Percentiles rank a stretch among this genome's conserved stretches.
Evolutionary conservation across 2,888 invertebrate genomes (phyloP).

Genomic region (Clepsis dumicolana): DNA sequence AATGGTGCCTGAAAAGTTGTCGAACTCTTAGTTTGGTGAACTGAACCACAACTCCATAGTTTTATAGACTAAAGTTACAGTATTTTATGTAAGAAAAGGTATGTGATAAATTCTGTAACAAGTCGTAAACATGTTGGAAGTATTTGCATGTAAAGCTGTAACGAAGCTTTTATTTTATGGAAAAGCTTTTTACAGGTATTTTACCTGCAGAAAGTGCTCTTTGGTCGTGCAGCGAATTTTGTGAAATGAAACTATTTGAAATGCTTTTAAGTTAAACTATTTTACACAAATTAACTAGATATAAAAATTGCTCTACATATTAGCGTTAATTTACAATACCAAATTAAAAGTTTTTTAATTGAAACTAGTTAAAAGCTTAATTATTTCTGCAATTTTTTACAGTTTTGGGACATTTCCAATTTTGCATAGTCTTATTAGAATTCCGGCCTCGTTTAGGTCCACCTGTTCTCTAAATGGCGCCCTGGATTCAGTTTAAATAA

Average conservation of each 20-base stretch:
- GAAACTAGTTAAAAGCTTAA: background rate
- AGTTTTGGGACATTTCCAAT: constrained; percentile 30
- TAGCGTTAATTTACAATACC: too few relatives aligned
- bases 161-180: constrained; percentile 21
- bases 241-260: background rate
- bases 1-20: constrained; percentile 15
- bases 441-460: constrained; percentile 22
- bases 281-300: too few relatives aligned
- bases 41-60: constrained; percentile 20
- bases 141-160: constrained; percentile 19
- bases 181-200: constrained; percentile 10
- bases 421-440: constrained; percentile 22
- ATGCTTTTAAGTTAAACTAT: background rate
- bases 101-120: constrained; percentile 29
- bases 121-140: constrained; percentile 33
- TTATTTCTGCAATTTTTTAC: background rate
- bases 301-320: background rate
- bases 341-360: background rate
- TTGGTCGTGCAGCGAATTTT: background rate
- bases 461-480: constrained; percentile 28
- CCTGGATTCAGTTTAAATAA: constrained; percentile 10
- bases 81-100: constrained; percentile 25
- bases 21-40: background rate
- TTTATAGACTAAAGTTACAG: constrained; percentile 33
- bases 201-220: background rate